phyloP scores from a whole-genome alignment of 2,888 invertebrate genomes.

The Oligia latruncula region DNA sequence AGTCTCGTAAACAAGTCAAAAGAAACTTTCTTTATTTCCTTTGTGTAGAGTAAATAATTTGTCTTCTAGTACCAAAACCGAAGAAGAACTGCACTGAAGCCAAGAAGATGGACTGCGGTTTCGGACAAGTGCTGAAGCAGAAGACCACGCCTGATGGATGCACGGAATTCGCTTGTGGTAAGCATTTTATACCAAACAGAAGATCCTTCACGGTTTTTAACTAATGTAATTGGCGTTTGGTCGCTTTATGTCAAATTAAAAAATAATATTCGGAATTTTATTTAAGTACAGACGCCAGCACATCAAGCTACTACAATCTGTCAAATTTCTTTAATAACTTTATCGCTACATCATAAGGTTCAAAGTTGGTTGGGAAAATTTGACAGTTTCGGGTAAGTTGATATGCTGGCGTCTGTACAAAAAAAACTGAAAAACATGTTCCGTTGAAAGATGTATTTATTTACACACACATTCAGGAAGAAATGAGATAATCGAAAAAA shows the following conservation, averaged over 20 bases:
- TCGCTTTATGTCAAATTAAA: not conserved
- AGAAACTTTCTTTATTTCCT: not conserved
- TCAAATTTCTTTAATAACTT: too few relatives aligned
- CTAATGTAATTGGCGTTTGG: not conserved
- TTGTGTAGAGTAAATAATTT: not conserved
- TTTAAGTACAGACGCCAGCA: too few relatives aligned
- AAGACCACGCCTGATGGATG: conserved; percentile 92
- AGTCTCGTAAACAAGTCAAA: not conserved
- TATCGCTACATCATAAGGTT: too few relatives aligned
- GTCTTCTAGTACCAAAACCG: conserved; percentile 87
- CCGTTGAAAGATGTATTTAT: too few relatives aligned
- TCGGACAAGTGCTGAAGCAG: conserved; percentile 92
- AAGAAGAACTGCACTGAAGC: conserved; percentile 91
- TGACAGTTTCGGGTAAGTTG: too few relatives aligned
- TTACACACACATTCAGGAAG: too few relatives aligned
- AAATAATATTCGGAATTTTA: too few relatives aligned
- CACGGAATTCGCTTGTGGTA: conserved; percentile 93
- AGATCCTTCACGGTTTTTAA: not conserved
- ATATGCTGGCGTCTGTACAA: too few relatives aligned
- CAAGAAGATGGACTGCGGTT: conserved; percentile 92
- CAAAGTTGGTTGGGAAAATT: too few relatives aligned
- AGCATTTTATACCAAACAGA: conserved; percentile 61
- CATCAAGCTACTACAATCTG: too few relatives aligned
- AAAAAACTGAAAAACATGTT: too few relatives aligned
- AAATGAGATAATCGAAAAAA: too few relatives aligned